Evolutionary conservation across 2,113 vertebrate genomes (phyloP).

Genomic region (Istiophorus platypterus): DNA sequence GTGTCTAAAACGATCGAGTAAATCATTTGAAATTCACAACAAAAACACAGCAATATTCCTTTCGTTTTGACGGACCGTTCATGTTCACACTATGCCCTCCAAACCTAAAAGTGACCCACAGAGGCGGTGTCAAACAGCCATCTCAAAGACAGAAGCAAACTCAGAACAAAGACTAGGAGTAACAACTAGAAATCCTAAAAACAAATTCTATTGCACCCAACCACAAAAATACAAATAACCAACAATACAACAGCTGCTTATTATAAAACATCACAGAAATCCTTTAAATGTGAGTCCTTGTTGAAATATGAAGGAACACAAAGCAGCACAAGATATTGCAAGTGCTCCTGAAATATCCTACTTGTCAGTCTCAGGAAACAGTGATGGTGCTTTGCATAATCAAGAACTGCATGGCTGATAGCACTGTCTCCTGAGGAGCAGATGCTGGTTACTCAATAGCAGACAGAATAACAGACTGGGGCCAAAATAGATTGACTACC

Average conservation of each 20-base stretch:
- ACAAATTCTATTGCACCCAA: background rate
- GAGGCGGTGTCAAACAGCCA: background rate
- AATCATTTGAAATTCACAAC: background rate
- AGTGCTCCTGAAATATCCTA: conserved; percentile 49
- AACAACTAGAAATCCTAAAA: background rate
- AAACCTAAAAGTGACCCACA: background rate
- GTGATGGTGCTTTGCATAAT: conserved; percentile 77
- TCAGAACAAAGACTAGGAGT: too few relatives aligned
- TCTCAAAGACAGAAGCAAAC: background rate
- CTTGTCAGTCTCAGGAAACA: conserved; percentile 67
- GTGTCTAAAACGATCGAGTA: background rate
- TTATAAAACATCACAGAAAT: background rate
- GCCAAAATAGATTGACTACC: conserved; percentile 77
- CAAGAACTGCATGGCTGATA: conserved; percentile 66
- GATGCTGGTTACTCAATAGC: conserved; percentile 82
- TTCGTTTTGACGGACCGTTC: background rate
- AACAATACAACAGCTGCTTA: background rate
- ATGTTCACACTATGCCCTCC: background rate
- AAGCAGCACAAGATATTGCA: conserved; percentile 27
- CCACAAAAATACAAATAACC: background rate
- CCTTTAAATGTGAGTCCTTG: background rate
- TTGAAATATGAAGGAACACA: background rate
- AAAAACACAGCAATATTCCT: background rate
- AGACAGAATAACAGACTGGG: conserved; percentile 79
- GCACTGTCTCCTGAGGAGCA: conserved; percentile 73